phyloP scores from a whole-genome alignment of 2,797 vertebrate species.

The Argentina silus region DNA sequence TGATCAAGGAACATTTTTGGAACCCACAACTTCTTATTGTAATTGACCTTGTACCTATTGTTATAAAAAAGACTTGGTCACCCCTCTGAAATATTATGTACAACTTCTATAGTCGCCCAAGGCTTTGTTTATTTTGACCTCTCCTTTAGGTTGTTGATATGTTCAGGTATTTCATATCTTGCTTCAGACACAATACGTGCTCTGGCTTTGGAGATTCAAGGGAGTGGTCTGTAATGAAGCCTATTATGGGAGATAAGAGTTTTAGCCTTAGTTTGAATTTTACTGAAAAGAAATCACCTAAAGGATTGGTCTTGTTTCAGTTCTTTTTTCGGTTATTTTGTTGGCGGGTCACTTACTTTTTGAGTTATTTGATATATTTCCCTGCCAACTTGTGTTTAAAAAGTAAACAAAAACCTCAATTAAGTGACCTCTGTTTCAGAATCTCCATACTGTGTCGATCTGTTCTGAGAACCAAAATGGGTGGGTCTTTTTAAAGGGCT shows the following conservation, averaged over 20 bases:
- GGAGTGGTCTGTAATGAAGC: background rate
- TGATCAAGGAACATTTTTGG: background rate
- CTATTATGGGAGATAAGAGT: background rate
- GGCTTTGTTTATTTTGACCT: conserved; percentile 94
- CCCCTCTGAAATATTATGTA: conserved; percentile 63
- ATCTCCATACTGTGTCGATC: conserved; percentile 99
- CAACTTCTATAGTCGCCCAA: conserved; percentile 85
- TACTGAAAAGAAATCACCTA: conserved; percentile 77
- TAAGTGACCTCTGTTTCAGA: conserved; percentile 96
- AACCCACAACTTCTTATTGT: conserved; percentile 12
- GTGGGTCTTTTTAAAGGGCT: conserved; percentile 30
- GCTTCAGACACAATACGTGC: conserved; percentile 3
- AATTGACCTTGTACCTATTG: conserved; percentile 11
- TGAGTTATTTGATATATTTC: conserved; percentile 82
- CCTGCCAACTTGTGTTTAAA: conserved; percentile 82
- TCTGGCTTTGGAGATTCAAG: background rate
- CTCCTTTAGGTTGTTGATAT: conserved; percentile 93
- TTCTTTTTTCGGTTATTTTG: conserved; percentile 77
- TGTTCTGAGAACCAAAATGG: conserved; percentile 42
- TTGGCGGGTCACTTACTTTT: conserved; percentile 97
- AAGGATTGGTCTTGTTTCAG: conserved; percentile 92
- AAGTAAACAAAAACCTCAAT: conserved; percentile 82
- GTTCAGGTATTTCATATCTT: conserved; percentile 18
- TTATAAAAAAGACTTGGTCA: conserved; percentile 19
- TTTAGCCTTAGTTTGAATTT: conserved; percentile 14